Percentiles rank a stretch among this genome's conserved stretches.
phyloP scores from a whole-genome alignment of 2,113 vertebrate species.

The Seriola dumerili region DNA sequence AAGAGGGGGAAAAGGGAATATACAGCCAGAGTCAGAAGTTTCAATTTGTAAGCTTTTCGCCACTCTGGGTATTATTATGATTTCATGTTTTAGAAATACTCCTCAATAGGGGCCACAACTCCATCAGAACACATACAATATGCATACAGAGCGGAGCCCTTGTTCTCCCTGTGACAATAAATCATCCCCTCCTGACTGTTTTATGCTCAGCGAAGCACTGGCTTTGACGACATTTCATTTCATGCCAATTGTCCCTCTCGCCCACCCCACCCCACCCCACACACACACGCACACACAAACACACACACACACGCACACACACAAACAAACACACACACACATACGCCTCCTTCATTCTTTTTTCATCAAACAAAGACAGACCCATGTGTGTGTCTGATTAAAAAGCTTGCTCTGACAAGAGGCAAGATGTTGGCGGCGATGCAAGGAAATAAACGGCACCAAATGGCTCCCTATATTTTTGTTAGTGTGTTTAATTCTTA shows the following conservation, averaged over 20 bases:
- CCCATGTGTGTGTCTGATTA: conserved; percentile 66
- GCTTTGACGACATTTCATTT: conserved; percentile 77
- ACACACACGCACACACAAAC: background rate
- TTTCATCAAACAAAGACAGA: conserved; percentile 54
- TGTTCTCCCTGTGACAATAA: conserved; percentile 69
- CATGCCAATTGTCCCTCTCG: conserved; percentile 71
- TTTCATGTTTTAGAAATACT: conserved; percentile 44
- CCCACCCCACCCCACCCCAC: background rate
- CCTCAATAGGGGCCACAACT: conserved; percentile 23
- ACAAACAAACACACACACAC: background rate
- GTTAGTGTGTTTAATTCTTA: conserved; percentile 17
- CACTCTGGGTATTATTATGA: conserved; percentile 30
- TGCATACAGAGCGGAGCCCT: conserved; percentile 53
- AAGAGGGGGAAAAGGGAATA: background rate
- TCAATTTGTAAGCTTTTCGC: conserved; percentile 37
- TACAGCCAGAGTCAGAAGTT: conserved; percentile 5
- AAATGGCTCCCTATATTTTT: conserved; percentile 17
- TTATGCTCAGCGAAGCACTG: conserved; percentile 64
- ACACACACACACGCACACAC: conserved; percentile 12
- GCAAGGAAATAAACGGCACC: conserved; percentile 39
- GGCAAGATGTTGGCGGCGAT: conserved; percentile 27
- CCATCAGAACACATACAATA: conserved; percentile 60
- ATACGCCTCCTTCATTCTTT: conserved; percentile 43
- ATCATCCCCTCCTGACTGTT: conserved; percentile 70
- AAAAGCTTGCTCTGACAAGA: conserved; percentile 56